Base-by-base conservation (phyloP, 2,888 invertebrate species). In the Iphiclides podalirius region DNA sequence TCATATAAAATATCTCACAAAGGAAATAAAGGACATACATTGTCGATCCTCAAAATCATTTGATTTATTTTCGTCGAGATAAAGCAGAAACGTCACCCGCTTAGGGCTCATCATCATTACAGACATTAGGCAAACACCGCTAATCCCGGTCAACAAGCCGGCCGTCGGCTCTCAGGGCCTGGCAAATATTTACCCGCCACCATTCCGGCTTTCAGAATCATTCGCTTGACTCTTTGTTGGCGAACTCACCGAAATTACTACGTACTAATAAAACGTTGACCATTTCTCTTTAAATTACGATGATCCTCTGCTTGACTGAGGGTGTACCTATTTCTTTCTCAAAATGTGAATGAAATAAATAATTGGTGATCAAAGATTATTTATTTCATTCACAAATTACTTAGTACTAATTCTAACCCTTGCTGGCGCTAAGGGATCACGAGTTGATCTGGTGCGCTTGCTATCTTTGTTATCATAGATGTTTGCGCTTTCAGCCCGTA, bases 131-230 rank as follows among this genome's bases (percentile, higher is more conserved):
- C 33, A 48, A 48, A 48, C 42, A 38, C 23, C 23, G 42, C 14
- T 48, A 48, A 48, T 48, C 48, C 48, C 38, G 33, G 48, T 37
- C 48, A 43, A 43, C 48, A 48, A 48, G 43, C 37, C 36, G 15
- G 35, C 42, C 31, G 23, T 7, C 31, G 9, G 33, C 33, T 12
- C 13, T 43, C 9, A 15, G 38, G 9, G 12, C 12, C 26, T 26
- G 12, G n/a, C 31, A 38, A 48, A 48, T 38, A 43, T 43, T 48
- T 48, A 9, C 33, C 11, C 23, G 33, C 12, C 23, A 33, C 38
- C 26, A 40, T 34, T 15, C 39, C n/a, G 15, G 20, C 47, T 37
- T 7, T 31, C 31, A 28, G n/a, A 20, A 41, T 31, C n/a, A 11
- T 17, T 17, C 20, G 2, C 31, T 36, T 7, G n/a, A 9, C 4